These are phyloP conservation scores for Acronicta alni DNA, from an alignment of 2,888 invertebrate species.

Conservation along the genomic window DNA sequence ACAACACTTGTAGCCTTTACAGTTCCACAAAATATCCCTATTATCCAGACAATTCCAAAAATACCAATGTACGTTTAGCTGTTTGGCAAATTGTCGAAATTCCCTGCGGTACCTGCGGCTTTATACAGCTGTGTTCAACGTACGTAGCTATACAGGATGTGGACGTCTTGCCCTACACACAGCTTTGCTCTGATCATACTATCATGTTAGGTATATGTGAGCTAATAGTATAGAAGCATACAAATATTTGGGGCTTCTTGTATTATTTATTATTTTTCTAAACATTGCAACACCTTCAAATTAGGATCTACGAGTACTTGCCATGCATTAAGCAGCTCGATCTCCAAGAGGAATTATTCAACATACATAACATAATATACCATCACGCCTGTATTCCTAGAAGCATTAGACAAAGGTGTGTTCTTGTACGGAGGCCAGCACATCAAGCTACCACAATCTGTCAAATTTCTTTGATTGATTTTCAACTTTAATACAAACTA, in stretches of 20 bases:
- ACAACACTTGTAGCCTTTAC: not conserved
- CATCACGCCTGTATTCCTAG: too few species aligned
- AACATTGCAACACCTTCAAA: too few species aligned
- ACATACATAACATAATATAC: too few species aligned
- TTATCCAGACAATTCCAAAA: conserved; percentile 9
- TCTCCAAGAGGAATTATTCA: too few species aligned
- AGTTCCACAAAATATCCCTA: not conserved
- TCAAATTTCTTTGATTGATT: too few species aligned
- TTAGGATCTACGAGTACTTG: too few species aligned
- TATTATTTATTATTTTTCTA: too few species aligned
- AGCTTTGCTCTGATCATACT: conserved; percentile 43
- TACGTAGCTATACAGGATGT: conserved; percentile 51
- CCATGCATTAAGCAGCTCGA: too few species aligned
- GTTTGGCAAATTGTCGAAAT: conserved; percentile 41
- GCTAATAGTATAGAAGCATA: not conserved
- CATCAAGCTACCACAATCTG: too few species aligned
- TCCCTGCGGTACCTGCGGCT: conserved; percentile 48
- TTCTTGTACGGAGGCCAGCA: too few species aligned
- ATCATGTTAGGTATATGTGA: conserved; percentile 26
- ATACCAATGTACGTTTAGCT: conserved; percentile 24
- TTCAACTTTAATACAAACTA: too few species aligned
- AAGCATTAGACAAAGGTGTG: too few species aligned
- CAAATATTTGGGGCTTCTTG: not conserved
- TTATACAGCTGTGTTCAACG: conserved; percentile 50
- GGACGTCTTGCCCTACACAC: conserved; percentile 57